Percentiles rank a stretch among this genome's conserved stretches.
Conservation (phyloP, 2,888 invertebrate species). For the Melitaea athalia region DNA sequence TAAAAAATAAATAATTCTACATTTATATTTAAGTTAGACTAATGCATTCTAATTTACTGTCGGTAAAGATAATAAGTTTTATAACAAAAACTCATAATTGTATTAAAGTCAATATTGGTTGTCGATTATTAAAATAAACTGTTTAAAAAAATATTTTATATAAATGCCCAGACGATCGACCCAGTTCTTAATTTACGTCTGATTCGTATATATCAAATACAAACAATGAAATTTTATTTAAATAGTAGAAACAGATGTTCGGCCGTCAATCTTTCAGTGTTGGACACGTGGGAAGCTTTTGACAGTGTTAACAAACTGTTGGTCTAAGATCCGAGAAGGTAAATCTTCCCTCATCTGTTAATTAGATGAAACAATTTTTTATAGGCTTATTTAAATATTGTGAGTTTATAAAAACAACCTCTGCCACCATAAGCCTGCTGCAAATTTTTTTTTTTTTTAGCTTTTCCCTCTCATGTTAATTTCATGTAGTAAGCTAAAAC, state of each 20-base stretch:
- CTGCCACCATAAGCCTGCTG: too few relatives aligned
- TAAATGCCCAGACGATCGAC: constrained; percentile 50
- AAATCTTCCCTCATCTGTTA: too few relatives aligned
- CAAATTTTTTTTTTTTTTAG: too few relatives aligned
- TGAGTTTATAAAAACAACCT: too few relatives aligned
- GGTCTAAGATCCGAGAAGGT: too few relatives aligned
- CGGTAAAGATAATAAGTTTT: not conserved
- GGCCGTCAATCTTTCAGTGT: constrained; percentile 51
- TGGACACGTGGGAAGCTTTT: constrained; percentile 55
- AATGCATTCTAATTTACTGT: not conserved
- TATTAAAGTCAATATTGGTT: not conserved
- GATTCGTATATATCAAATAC: constrained; percentile 50
- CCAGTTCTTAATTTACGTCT: constrained; percentile 58
- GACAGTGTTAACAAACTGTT: constrained; percentile 52
- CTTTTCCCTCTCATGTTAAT: too few relatives aligned
- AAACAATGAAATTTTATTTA: constrained; percentile 46
- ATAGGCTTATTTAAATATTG: too few relatives aligned
- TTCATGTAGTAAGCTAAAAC: too few relatives aligned
- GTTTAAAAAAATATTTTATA: constrained; percentile 39
- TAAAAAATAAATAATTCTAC: constrained; percentile 12
- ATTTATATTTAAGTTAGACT: not conserved
- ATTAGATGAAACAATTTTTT: too few relatives aligned
- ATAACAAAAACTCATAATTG: not conserved
- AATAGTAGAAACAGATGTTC: constrained; percentile 52
- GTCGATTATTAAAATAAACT: not conserved